These are phyloP conservation scores for Redunca redunca DNA, from an alignment of 2,113 vertebrate species.

Conservation along the genomic window DNA sequence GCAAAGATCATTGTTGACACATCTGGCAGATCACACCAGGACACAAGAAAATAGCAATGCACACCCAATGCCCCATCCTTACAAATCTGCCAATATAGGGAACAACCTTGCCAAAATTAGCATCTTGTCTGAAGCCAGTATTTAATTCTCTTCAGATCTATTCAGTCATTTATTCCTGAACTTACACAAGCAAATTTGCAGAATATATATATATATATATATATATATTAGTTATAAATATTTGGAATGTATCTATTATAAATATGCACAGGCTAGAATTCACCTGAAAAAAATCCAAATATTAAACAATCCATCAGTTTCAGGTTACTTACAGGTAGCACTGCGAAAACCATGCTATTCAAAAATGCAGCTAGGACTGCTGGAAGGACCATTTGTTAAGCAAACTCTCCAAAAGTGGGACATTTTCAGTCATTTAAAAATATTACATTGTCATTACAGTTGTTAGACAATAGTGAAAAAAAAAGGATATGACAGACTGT, in stretches of 20 bases:
- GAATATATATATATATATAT: background rate
- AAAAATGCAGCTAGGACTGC: background rate
- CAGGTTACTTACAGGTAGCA: background rate
- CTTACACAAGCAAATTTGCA: background rate
- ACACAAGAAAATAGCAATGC: background rate
- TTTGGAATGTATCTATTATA: background rate
- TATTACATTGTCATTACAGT: background rate
- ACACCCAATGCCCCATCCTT: background rate
- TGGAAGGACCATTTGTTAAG: background rate
- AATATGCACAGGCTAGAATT: background rate
- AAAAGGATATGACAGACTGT: background rate
- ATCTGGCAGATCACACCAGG: background rate
- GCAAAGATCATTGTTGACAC: background rate
- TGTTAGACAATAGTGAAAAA: background rate
- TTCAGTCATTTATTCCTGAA: background rate
- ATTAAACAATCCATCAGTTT: background rate
- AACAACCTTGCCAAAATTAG: background rate
- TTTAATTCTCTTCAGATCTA: background rate
- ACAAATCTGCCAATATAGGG: background rate
- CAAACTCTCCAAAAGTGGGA: background rate
- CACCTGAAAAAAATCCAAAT: background rate
- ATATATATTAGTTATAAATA: background rate
- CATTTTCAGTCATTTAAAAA: constrained; percentile 25
- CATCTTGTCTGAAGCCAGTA: background rate
- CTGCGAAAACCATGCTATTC: background rate